Evolutionary conservation across 2,888 invertebrate species (phyloP).

Genomic region (Apotomis turbidana): DNA sequence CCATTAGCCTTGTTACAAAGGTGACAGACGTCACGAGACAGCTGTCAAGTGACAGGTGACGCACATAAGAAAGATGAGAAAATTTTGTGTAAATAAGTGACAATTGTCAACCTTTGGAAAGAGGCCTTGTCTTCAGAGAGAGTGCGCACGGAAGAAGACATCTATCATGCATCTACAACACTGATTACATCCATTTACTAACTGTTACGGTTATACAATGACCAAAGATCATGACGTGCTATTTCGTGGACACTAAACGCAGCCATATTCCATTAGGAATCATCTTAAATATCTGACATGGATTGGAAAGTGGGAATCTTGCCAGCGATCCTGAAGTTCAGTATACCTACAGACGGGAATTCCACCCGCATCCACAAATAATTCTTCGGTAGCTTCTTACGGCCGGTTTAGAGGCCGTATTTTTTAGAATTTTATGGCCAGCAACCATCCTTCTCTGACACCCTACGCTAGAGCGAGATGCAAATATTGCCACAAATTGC

Average conservation of each 20-base stretch:
- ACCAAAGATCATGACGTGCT: not conserved
- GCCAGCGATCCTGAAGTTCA: no score
- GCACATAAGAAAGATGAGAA: not conserved
- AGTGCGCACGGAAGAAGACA: slow-evolving; percentile 50
- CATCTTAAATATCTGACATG: no score
- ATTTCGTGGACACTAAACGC: not conserved
- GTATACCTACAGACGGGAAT: no score
- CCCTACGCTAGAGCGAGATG: no score
- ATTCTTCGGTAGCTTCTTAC: no score
- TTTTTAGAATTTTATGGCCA: no score
- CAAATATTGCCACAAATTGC: no score
- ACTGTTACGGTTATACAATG: slow-evolving; percentile 51
- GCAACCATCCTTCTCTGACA: no score
- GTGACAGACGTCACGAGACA: not conserved
- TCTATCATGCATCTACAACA: slow-evolving; percentile 72
- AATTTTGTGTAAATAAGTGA: not conserved
- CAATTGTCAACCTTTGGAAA: not conserved
- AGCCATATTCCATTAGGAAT: no score
- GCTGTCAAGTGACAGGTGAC: not conserved
- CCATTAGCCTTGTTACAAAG: slow-evolving; percentile 1
- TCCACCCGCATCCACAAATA: no score
- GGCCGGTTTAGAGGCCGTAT: no score
- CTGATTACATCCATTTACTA: slow-evolving; percentile 63
- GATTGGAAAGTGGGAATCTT: no score
- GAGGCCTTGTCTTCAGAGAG: slow-evolving; percentile 14